Conservation (phyloP, 2,113 vertebrate genomes). For the Microcebus lehilahytsara region DNA sequence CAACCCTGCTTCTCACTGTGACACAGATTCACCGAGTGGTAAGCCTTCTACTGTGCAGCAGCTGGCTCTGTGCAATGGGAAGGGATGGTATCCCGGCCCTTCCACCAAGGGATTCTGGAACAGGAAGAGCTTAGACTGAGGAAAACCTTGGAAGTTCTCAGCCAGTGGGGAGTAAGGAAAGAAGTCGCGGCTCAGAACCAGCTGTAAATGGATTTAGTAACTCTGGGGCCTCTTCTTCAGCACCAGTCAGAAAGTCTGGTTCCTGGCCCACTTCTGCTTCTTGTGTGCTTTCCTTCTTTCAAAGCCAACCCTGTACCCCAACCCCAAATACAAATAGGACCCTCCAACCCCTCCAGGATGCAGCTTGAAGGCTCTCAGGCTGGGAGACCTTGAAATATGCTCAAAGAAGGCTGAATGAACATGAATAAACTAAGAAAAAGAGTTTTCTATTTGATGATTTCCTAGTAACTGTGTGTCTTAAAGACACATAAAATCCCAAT, state of each 20-base stretch:
- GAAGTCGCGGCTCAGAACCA: not conserved
- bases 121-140: not conserved
- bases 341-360: not conserved
- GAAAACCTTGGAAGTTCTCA: not conserved
- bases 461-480: not conserved
- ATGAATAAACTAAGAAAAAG: not conserved
- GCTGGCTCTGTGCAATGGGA: not conserved
- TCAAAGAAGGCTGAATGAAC: not conserved
- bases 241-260: not conserved
- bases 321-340: not conserved
- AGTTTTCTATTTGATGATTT: not conserved
- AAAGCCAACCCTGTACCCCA: rapidly evolving
- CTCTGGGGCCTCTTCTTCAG: not conserved
- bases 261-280: not conserved
- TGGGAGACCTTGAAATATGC: not conserved
- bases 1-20: rapidly evolving
- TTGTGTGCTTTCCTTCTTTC: not conserved
- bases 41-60: too few species aligned
- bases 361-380: not conserved
- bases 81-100: not conserved
- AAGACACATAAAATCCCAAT: not conserved
- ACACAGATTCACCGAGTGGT: rapidly evolving
- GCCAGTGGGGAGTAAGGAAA: not conserved
- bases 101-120: not conserved
- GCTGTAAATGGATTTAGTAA: not conserved